Evolutionary conservation across 2,888 invertebrate genomes (phyloP), one percentile per base, ranked within the genome.

Genomic region (Caenorhabditis sp.): DNA sequence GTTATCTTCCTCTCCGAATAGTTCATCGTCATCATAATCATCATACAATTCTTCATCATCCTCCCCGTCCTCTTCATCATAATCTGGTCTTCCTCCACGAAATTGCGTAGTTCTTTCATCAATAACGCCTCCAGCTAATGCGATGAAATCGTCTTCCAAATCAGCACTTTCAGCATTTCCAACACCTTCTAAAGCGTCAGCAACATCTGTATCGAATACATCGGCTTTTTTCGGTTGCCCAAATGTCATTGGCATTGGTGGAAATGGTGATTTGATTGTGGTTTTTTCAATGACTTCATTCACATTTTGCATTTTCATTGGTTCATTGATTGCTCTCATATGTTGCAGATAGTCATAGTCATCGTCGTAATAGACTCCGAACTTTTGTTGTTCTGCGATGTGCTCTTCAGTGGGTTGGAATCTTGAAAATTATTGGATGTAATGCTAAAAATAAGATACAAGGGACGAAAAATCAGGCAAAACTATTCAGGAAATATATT

Each of bases 321-420:
- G 67, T 77, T 74, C 71, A 59, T 77, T 77, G 31, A 75, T 53
- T 38, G 64, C 92, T 83, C 91, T 91, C 67, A 97, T 90, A 91
- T 97, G 95, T 88, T 97, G 94, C 78, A 97, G 89, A 87, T 97
- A 97, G 88, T 97, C 92, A 88, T 95, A 96, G 83, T 95, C 94
- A 89, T 97, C 96, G 84, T 96, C 95, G 88, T 92, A 97, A 88
- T 92, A 94, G 72, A 97, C 92, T 0, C 96, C 97, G 90, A 92
- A 95, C 88, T 95, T 94, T 20, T 91, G 90, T 85, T 93, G 93
- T 61, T 89, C 89, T 63, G 89, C 89, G 10, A 82, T 50, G 49
- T 82, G 82, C 50, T 79, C 78, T 43, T 68, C 38, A 4, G 74
- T 67, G 31, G 78, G 78, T n/a, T 64, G 54, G 59, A 80, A 80